Conservation (phyloP, 1,140 invertebrate species). For the Lamellibrachia luymesi region DNA sequence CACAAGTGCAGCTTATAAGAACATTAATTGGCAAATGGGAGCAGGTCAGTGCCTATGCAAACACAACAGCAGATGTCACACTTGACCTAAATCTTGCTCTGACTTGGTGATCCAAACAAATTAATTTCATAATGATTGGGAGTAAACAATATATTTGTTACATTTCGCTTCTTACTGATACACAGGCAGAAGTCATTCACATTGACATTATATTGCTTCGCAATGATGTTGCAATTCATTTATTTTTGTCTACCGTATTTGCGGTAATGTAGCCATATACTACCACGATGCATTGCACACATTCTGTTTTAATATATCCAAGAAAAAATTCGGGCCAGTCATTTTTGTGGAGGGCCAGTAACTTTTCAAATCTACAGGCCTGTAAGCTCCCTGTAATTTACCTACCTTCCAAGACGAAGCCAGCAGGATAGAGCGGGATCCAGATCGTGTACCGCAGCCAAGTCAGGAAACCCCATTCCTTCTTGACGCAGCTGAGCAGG, state of each 20-base stretch:
- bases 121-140: too few species aligned
- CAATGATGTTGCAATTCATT: background rate
- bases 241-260: too few species aligned
- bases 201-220: background rate
- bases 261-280: background rate
- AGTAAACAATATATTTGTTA: too few species aligned
- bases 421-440: constrained; percentile 89
- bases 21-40: too few species aligned
- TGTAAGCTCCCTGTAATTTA: constrained; percentile 57
- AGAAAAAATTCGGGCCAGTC: background rate
- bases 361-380: background rate
- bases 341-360: background rate
- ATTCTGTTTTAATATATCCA: background rate
- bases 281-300: background rate
- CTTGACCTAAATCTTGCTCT: too few species aligned
- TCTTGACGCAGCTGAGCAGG: constrained; percentile 75
- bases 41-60: too few species aligned
- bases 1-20: too few species aligned
- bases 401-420: constrained; percentile 80
- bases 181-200: too few species aligned
- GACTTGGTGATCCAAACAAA: too few species aligned
- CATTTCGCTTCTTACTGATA: too few species aligned
- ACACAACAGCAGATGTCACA: too few species aligned
- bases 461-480: constrained; percentile 74
- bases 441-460: constrained; percentile 91